Evolutionary conservation across 2,797 vertebrate genomes (phyloP).

Genomic region (Lepilemur septentrionalis): DNA sequence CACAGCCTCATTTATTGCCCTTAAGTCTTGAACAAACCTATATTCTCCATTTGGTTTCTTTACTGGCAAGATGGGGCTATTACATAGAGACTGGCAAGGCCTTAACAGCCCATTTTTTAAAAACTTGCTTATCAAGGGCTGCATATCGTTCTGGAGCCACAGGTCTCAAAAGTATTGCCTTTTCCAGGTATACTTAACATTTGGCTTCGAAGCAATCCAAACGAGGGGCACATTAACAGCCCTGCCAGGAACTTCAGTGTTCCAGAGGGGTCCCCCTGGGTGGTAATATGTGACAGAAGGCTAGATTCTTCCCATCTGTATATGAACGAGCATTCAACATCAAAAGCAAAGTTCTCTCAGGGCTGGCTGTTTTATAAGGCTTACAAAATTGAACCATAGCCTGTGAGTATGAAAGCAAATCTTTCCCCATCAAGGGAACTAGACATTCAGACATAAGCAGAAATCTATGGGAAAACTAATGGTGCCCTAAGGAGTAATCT

Average conservation of each 20-base stretch:
- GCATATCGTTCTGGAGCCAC: background rate
- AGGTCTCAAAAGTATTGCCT: background rate
- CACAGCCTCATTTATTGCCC: background rate
- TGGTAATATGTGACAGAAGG: background rate
- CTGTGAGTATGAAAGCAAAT: background rate
- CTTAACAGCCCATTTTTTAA: background rate
- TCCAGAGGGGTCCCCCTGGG: no score
- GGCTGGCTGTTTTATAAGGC: no score
- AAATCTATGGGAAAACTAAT: background rate
- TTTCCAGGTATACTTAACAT: background rate
- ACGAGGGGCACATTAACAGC: background rate
- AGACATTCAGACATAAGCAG: background rate
- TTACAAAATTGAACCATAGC: background rate
- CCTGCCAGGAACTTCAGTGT: background rate
- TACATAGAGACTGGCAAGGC: background rate
- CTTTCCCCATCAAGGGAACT: background rate
- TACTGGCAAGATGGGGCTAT: background rate
- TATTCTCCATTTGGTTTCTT: background rate
- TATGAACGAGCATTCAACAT: background rate
- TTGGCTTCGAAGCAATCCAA: background rate
- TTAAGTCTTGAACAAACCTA: background rate
- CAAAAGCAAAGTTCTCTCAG: no score
- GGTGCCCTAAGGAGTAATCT: background rate
- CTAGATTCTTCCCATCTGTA: background rate
- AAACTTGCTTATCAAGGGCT: background rate